These are phyloP conservation scores for Drosophila prolongata DNA, from an alignment of 2,888 invertebrate genomes.

Conservation along the genomic window DNA sequence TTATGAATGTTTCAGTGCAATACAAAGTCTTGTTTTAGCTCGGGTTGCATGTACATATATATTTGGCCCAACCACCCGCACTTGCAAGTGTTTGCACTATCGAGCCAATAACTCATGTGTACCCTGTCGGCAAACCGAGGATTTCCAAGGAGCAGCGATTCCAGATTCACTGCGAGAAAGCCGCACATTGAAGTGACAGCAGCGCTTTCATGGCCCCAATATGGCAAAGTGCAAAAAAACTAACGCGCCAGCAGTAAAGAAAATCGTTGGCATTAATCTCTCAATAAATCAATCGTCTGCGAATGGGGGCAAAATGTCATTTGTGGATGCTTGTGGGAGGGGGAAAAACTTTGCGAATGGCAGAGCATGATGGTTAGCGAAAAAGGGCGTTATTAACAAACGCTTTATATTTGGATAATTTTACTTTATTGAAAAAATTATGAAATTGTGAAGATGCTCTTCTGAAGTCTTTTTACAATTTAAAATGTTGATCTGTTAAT, in stretches of 20 bases:
- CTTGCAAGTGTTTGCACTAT: slow-evolving; percentile 40
- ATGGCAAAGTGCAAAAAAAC: slow-evolving; percentile 37
- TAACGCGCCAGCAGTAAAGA: slow-evolving; percentile 40
- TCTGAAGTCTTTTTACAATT: too few relatives aligned
- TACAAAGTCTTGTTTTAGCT: slow-evolving; percentile 24
- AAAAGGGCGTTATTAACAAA: background rate
- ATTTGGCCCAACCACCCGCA: background rate
- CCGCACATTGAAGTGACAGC: slow-evolving; percentile 38
- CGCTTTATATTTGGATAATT: background rate
- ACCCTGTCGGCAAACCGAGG: slow-evolving; percentile 19
- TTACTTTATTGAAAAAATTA: too few relatives aligned
- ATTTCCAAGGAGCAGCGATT: slow-evolving; percentile 9
- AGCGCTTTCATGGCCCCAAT: slow-evolving; percentile 38
- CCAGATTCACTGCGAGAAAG: slow-evolving; percentile 30
- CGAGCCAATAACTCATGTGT: slow-evolving; percentile 41
- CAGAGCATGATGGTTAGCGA: background rate
- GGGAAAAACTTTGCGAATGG: background rate
- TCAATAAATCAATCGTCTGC: slow-evolving; percentile 57
- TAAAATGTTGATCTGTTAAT: too few relatives aligned
- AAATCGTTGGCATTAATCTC: slow-evolving; percentile 45
- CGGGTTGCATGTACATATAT: background rate
- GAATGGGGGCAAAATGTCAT: slow-evolving; percentile 21
- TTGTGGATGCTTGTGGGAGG: slow-evolving; percentile 10
- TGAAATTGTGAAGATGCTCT: too few relatives aligned
- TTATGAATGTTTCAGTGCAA: slow-evolving; percentile 38